These are phyloP conservation scores for Brienomyrus longianalis DNA, from an alignment of 2,113 vertebrate genomes.

Conservation along the genomic window DNA sequence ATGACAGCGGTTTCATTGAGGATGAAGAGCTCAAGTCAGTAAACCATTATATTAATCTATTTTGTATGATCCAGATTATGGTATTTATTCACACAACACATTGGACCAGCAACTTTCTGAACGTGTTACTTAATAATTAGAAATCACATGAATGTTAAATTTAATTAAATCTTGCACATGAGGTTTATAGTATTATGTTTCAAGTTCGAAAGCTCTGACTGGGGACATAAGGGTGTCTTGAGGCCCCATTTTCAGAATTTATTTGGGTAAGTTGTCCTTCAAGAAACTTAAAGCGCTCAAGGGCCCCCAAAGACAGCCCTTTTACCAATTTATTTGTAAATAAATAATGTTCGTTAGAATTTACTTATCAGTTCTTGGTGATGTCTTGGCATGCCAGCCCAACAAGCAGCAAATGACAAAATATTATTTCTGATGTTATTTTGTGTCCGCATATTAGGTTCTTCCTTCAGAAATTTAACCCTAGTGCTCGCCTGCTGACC, in stretches of 20 bases:
- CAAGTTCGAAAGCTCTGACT: background rate
- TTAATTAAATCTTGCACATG: background rate
- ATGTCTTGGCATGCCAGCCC: background rate
- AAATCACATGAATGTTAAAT: background rate
- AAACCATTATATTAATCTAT: background rate
- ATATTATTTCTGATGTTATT: background rate
- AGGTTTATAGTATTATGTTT: background rate
- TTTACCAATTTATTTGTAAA: background rate
- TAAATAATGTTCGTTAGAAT: background rate
- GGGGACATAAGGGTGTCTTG: background rate
- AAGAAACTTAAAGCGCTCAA: background rate
- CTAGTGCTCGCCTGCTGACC: conserved; percentile 75
- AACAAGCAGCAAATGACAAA: background rate
- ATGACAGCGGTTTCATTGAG: conserved; percentile 90
- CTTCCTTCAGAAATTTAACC: conserved; percentile 84
- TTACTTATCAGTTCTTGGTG: background rate
- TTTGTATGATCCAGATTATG: background rate
- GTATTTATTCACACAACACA: background rate
- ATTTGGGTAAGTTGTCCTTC: background rate
- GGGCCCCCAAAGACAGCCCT: background rate
- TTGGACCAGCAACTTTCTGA: background rate
- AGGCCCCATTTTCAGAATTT: background rate
- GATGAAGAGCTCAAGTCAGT: conserved; percentile 86
- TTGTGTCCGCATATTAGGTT: conserved; percentile 56
- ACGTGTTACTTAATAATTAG: background rate